These are phyloP conservation scores for Amphiprion clarkii DNA, from an alignment of 2,797 vertebrate genomes.

Conservation along the genomic window DNA sequence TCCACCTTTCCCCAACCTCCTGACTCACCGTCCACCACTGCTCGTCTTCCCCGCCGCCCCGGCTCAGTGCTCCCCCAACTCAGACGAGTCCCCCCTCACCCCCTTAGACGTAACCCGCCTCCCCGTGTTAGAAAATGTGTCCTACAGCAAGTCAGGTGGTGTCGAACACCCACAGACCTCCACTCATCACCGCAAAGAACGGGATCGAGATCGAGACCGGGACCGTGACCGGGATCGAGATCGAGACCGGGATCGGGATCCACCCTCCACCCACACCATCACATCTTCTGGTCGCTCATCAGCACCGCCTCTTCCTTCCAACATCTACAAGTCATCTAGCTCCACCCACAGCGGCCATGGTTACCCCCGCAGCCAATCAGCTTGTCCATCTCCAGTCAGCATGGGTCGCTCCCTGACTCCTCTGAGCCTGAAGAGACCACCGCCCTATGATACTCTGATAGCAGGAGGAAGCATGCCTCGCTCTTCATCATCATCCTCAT, in stretches of 20 bases:
- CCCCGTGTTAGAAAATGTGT: constrained; percentile 86
- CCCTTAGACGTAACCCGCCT: constrained; percentile 91
- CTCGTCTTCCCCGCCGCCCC: constrained; percentile 92
- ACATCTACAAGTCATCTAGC: constrained; percentile 89
- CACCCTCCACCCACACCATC: constrained; percentile 84
- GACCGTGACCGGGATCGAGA: constrained; percentile 22
- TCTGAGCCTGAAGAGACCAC: constrained; percentile 94
- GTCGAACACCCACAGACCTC: constrained; percentile 47
- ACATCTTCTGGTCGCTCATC: constrained; percentile 90
- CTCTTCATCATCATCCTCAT: constrained; percentile 89
- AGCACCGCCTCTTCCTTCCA: constrained; percentile 93
- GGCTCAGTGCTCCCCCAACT: constrained; percentile 95
- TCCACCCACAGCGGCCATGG: constrained; percentile 92
- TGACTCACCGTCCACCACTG: constrained; percentile 93
- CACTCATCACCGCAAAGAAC: constrained; percentile 56
- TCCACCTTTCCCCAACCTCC: constrained; percentile 95
- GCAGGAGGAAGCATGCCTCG: constrained; percentile 87
- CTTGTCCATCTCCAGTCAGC: constrained; percentile 95
- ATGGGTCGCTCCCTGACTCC: constrained; percentile 94
- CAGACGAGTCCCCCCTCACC: constrained; percentile 97
- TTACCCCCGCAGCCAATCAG: constrained; percentile 94
- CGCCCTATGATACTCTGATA: constrained; percentile 91
- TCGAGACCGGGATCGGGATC: constrained; percentile 41
- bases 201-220: constrained; percentile 11
- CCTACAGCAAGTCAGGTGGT: constrained; percentile 84